Percentiles rank a stretch among this genome's conserved stretches.
phyloP scores from a whole-genome alignment of 2,113 vertebrate species.

The Hiodon alosoides region DNA sequence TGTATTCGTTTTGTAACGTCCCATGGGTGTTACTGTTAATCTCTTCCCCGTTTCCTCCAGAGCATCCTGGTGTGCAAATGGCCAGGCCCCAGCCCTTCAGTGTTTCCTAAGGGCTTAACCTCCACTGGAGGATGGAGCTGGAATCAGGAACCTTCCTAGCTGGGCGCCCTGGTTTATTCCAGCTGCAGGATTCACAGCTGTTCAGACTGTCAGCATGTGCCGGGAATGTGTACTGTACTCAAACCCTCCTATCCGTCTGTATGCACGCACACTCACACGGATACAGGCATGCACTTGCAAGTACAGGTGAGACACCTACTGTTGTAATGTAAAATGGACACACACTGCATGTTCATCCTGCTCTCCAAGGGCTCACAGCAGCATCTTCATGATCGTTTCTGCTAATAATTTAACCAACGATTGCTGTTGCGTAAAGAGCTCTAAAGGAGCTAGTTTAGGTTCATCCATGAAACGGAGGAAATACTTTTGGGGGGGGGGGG shows the following conservation, averaged over 20 bases:
- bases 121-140: background rate
- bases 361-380: too few species aligned
- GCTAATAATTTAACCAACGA: too few species aligned
- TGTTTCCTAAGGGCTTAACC: background rate
- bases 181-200: conserved; percentile 5
- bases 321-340: too few species aligned
- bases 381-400: too few species aligned
- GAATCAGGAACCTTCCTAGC: background rate
- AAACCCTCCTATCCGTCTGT: background rate
- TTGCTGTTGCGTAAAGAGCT: too few species aligned
- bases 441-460: too few species aligned
- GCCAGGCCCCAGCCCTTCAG: background rate
- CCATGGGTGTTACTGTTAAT: background rate
- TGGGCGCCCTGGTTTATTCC: background rate
- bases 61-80: background rate
- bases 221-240: background rate
- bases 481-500: too few species aligned
- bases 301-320: too few species aligned
- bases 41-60: background rate
- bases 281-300: too few species aligned
- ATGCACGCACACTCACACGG: background rate
- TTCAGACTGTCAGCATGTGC: background rate
- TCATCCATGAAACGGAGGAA: too few species aligned
- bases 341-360: too few species aligned
- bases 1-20: too few species aligned